Evolutionary conservation across 2,888 invertebrate genomes (phyloP).

Genomic region (Tipula lateralis): DNA sequence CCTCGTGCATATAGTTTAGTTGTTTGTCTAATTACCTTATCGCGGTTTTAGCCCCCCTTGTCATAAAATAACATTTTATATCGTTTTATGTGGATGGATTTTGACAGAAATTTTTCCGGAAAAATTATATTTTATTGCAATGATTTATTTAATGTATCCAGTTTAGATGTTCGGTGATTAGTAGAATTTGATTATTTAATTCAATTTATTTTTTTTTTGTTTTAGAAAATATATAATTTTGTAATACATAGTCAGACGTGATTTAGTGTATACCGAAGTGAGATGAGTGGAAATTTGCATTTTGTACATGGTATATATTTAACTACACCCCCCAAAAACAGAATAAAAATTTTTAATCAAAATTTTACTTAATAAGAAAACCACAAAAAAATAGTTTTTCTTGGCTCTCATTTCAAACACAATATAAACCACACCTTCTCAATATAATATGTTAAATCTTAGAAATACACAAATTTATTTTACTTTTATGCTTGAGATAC

Average conservation of each 20-base stretch:
- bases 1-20: not conserved
- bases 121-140: not conserved
- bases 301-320: not conserved
- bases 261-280: not conserved
- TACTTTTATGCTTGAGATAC: constrained; percentile 24
- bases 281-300: not conserved
- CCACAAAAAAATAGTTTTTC: constrained; percentile 8
- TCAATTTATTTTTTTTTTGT: not conserved
- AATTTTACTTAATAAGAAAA: not conserved
- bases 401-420: not conserved
- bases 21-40: constrained; percentile 7
- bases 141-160: not conserved
- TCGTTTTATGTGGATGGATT: not conserved
- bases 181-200: not conserved
- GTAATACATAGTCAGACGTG: not conserved
- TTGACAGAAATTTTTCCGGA: not conserved
- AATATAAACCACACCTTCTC: constrained; percentile 19
- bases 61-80: constrained; percentile 4
- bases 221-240: not conserved
- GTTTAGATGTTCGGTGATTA: not conserved
- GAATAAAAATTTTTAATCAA: not conserved
- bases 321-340: not conserved
- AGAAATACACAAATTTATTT: constrained; percentile 4
- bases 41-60: not conserved
- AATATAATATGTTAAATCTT: constrained; percentile 19